Base-by-base conservation (phyloP, 2,888 invertebrate species). In the Pollenia labialis region DNA sequence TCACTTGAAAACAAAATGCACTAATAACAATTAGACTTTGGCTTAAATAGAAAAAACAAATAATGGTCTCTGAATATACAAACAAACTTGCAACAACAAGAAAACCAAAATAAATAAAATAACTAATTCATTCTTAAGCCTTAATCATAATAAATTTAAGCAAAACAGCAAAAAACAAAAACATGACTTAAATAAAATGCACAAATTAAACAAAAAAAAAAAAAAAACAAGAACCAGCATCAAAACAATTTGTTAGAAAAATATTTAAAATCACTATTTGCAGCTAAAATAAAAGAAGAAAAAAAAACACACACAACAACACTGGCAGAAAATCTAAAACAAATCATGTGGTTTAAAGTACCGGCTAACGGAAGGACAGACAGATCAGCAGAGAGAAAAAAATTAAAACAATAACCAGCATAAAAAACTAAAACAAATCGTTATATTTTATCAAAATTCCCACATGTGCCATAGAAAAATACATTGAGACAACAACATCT, bases 191-290 rank as follows among this genome's bases (percentile, higher is more conserved):
- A 16, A 68, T 12, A 46, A 66, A 72, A 48, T 32, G 4, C 32
- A 32, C 32, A 40, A 60, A 56, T 32, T 14, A 6, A 32, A 32
- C 4, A 32, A 50, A 40, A 50, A 64, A 42, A 54, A 69, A 44
- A 75, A 8, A 77, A 60, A 66, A 58, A 66, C 75, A 40, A 64
- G 46, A 76, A 77, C 60, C 68, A 56, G 72, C 74, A 80, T 79
- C 75, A 54, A 77, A 77, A 84, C 87, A 87, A 87, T 84, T 84
- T 87, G 87, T 87, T 74, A 74, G 12, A 58, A 80, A 87, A 87
- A 87, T 87, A 87, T 84, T 87, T 81, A 87, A 84, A 87, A 87
- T 87, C 84, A 77, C 84, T 74, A 87, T 84, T 81, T 62, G 8
- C 4, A 32, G 32, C 32, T 32, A 76, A 81, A 72, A 46, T 68